A percentile compares a stretch with the other conserved stretches of the same genome.
Evolutionary conservation across 2,888 invertebrate species (phyloP).

Genomic region (Spicauda simplicius): DNA sequence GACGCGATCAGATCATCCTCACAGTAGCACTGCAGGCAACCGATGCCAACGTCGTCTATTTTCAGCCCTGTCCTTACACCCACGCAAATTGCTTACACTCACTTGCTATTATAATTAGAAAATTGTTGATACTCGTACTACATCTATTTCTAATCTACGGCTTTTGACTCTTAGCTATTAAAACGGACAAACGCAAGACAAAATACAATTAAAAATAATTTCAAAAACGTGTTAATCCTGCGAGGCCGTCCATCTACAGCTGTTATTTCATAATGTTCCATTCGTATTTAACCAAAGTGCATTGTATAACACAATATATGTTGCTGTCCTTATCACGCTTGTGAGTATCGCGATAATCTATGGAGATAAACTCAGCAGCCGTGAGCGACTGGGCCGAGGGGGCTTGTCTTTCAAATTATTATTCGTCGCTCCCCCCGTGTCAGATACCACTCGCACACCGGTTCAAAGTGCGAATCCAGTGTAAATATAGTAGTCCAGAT

Average conservation of each 20-base stretch:
- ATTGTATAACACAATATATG: conserved; percentile 43
- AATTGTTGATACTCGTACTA: conserved; percentile 67
- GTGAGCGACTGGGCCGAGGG: conserved; percentile 53
- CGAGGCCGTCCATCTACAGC: conserved; percentile 9
- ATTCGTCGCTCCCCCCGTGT: conserved; percentile 60
- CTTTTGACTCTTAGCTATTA: conserved; percentile 27
- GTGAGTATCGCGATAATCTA: conserved; percentile 65
- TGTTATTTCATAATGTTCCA: conserved; percentile 8
- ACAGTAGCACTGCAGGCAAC: conserved; percentile 53
- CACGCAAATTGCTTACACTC: conserved; percentile 82
- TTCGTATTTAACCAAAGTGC: conserved; percentile 38
- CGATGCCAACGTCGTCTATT: conserved; percentile 79
- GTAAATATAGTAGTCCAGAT: conserved; percentile 17
- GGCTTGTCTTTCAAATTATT: conserved; percentile 60
- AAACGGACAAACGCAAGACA: not conserved
- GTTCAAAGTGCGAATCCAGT: conserved; percentile 24
- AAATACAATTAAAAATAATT: not conserved
- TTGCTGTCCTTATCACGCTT: conserved; percentile 53
- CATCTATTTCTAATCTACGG: conserved; percentile 57
- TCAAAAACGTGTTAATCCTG: not conserved
- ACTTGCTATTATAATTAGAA: conserved; percentile 81
- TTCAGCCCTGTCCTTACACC: conserved; percentile 66
- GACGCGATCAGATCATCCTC: conserved; percentile 49
- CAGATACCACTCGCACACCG: conserved; percentile 19
- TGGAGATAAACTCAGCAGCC: conserved; percentile 65